These are phyloP conservation scores for Drepana arcuata DNA, from an alignment of 1,140 invertebrate genomes.

Conservation along the genomic window DNA sequence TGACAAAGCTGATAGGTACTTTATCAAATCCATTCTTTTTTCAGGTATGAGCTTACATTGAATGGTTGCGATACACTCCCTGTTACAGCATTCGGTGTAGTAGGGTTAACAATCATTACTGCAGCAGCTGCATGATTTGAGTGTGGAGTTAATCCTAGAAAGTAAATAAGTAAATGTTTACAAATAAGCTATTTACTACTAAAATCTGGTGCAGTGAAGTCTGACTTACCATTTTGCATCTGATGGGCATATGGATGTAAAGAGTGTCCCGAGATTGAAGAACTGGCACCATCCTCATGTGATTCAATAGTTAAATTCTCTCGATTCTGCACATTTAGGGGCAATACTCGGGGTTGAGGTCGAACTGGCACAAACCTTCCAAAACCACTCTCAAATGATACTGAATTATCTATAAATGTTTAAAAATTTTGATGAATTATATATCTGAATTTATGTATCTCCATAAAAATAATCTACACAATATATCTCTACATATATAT, in stretches of 20 bases:
- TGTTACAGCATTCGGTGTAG: slow-evolving; percentile 58
- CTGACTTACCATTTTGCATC: slow-evolving; percentile 54
- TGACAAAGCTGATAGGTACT: too few species aligned
- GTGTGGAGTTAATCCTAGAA: slow-evolving; percentile 57
- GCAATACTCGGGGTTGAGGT: slow-evolving; percentile 57
- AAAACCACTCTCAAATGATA: slow-evolving; percentile 60
- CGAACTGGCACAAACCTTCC: slow-evolving; percentile 67
- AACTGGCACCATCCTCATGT: slow-evolving; percentile 41
- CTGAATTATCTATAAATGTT: slow-evolving; percentile 55
- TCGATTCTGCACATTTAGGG: slow-evolving; percentile 50
- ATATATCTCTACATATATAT: not conserved
- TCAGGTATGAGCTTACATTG: slow-evolving; percentile 54
- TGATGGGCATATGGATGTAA: slow-evolving; percentile 59
- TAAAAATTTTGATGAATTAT: too few species aligned
- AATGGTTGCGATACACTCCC: slow-evolving; percentile 55
- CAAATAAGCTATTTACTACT: not conserved
- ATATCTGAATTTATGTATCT: too few species aligned
- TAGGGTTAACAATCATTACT: slow-evolving; percentile 71
- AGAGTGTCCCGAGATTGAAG: slow-evolving; percentile 40
- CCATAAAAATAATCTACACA: slow-evolving; percentile 12
- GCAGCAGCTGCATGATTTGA: slow-evolving; percentile 64
- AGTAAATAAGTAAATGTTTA: slow-evolving; percentile 5
- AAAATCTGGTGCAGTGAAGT: not conserved
- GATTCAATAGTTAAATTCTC: slow-evolving; percentile 43
- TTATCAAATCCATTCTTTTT: too few species aligned